phyloP scores from a whole-genome alignment of 2,797 vertebrate genomes.

The Acanthiza pusilla region DNA sequence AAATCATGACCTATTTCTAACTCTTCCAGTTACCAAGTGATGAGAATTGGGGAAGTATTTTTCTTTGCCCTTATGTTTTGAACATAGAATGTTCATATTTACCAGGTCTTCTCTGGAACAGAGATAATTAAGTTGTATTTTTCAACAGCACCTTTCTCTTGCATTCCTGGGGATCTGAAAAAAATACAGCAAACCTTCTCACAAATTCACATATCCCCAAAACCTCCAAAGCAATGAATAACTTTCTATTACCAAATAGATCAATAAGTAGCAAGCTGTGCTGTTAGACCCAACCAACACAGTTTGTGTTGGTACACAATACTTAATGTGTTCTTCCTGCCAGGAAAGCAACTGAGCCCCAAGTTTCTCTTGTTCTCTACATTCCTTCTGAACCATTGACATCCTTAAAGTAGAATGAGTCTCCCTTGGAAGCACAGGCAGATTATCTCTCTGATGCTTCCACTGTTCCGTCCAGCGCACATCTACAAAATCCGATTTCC shows the following conservation, averaged over 20 bases:
- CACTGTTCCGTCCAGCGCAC: background rate
- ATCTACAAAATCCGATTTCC: background rate
- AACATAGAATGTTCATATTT: background rate
- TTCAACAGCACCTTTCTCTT: background rate
- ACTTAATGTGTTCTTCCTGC: background rate
- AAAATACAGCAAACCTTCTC: background rate
- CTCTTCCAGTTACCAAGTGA: background rate
- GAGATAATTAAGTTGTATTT: background rate
- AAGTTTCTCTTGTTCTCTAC: background rate
- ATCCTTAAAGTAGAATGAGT: background rate
- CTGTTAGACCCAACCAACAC: background rate
- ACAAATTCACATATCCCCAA: background rate
- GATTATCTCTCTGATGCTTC: background rate
- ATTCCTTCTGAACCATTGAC: background rate
- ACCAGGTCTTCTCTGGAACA: background rate
- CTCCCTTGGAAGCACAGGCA: background rate
- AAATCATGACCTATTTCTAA: background rate
- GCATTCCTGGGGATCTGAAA: background rate
- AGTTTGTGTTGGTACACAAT: background rate
- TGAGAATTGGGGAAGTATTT: background rate
- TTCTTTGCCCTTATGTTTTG: background rate
- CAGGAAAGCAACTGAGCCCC: background rate
- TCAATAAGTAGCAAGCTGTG: background rate
- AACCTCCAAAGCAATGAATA: background rate
- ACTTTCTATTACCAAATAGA: background rate